Conservation (phyloP, 1,140 invertebrate species). For the Sinonovacula constricta region DNA sequence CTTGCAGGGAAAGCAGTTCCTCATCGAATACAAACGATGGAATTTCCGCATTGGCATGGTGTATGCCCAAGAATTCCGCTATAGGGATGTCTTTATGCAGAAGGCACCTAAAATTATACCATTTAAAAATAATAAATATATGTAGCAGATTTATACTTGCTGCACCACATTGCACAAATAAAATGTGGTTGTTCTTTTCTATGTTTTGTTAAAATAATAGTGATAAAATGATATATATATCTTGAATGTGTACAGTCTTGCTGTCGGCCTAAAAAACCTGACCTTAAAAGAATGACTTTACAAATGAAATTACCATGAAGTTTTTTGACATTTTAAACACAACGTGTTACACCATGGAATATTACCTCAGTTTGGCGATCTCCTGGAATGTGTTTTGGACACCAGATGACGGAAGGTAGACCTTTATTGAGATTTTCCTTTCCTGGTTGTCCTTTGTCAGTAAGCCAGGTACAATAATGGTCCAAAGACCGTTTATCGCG, state of each 20-base stretch:
- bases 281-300: not conserved
- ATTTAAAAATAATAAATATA: too few relatives aligned
- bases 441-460: not conserved
- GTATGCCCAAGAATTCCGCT: slow-evolving; percentile 41
- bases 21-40: slow-evolving; percentile 45
- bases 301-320: not conserved
- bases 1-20: not conserved
- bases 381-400: slow-evolving; percentile 30
- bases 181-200: too few relatives aligned
- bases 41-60: slow-evolving; percentile 30
- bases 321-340: not conserved
- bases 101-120: slow-evolving; percentile 19
- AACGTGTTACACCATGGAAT: not conserved
- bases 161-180: too few relatives aligned
- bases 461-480: slow-evolving; percentile 4
- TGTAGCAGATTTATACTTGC: not conserved
- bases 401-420: slow-evolving; percentile 36
- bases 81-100: slow-evolving; percentile 21
- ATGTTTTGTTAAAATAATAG: not conserved
- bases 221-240: not conserved
- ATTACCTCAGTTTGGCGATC: slow-evolving; percentile 45
- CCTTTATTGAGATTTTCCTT: slow-evolving; percentile 12
- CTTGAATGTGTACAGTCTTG: not conserved
- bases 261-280: not conserved
- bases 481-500: slow-evolving; percentile 40